Percentiles rank a stretch among this genome's conserved stretches.
phyloP scores from a whole-genome alignment of 2,797 vertebrate genomes.

The Discoglossus pictus region DNA sequence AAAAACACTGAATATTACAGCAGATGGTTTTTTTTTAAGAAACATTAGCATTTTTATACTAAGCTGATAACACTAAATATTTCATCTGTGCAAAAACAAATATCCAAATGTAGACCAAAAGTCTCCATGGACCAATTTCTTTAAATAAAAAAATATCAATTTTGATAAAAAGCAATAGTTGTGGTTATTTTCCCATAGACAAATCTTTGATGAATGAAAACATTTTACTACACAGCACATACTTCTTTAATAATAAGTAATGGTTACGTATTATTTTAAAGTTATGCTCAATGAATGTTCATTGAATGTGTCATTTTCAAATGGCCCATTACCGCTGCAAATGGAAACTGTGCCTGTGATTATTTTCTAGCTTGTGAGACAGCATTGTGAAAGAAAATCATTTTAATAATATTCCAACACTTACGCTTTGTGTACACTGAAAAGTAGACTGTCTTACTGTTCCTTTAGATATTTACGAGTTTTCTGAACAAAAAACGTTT shows the following conservation, averaged over 20 bases:
- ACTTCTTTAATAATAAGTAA: conserved; percentile 19
- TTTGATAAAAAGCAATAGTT: no score
- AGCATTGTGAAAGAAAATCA: conserved; percentile 39
- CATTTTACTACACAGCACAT: conserved; percentile 5
- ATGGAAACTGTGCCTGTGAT: conserved; percentile 1
- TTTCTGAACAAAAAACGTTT: conserved; percentile 41
- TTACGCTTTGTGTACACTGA: conserved; percentile 25
- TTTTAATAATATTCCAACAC: conserved; percentile 41
- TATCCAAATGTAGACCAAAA: no score
- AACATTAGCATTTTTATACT: no score
- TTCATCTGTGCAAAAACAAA: no score
- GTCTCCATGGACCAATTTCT: no score
- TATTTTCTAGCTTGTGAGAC: conserved; percentile 25
- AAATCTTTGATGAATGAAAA: neutral
- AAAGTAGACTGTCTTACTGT: conserved; percentile 12
- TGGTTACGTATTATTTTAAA: neutral
- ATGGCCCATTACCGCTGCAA: conserved; percentile 26
- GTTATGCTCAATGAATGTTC: conserved; percentile 3
- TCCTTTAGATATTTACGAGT: conserved; percentile 25
- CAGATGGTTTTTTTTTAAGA: no score
- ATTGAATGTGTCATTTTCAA: conserved; percentile 40
- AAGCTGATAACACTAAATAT: no score
- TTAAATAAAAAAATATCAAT: no score
- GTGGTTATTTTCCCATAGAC: neutral
- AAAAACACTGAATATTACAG: no score